Evolutionary conservation across 2,888 invertebrate species (phyloP).

Genomic region (Dorcus parallelipipedus): DNA sequence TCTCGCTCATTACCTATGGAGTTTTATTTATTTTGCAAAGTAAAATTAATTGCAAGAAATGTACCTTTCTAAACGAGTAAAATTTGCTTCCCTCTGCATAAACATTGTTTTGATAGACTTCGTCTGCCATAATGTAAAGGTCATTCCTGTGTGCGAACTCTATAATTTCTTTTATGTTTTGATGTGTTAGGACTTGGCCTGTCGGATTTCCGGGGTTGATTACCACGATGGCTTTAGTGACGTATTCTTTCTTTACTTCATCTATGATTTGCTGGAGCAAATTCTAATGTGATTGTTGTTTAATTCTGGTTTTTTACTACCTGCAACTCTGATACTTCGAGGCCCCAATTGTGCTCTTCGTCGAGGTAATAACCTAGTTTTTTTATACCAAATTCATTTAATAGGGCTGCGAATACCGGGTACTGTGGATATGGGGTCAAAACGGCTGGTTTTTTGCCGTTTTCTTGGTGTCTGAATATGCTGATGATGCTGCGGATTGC

Average conservation of each 20-base stretch:
- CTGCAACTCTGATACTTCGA: slow-evolving; percentile 61
- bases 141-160: slow-evolving; percentile 66
- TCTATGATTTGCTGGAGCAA: slow-evolving; percentile 16
- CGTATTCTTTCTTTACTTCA: slow-evolving; percentile 53
- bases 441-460: slow-evolving; percentile 54
- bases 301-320: slow-evolving; percentile 1
- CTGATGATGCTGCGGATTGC: slow-evolving; percentile 36
- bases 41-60: neutral
- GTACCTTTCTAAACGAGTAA: slow-evolving; percentile 63
- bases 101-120: slow-evolving; percentile 72
- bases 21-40: neutral
- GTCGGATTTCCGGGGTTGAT: slow-evolving; percentile 81
- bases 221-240: slow-evolving; percentile 65
- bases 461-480: slow-evolving; percentile 38
- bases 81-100: slow-evolving; percentile 65
- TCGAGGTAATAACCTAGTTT: slow-evolving; percentile 68
- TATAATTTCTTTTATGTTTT: slow-evolving; percentile 68
- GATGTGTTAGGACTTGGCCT: slow-evolving; percentile 60
- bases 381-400: slow-evolving; percentile 65
- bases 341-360: slow-evolving; percentile 65
- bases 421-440: slow-evolving; percentile 79
- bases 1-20: neutral
- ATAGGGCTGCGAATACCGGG: slow-evolving; percentile 70
- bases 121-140: slow-evolving; percentile 67
- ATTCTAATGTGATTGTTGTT: too few species aligned